Evolutionary conservation across 2,888 invertebrate species (phyloP).

Genomic region (Philereme vetulata): DNA sequence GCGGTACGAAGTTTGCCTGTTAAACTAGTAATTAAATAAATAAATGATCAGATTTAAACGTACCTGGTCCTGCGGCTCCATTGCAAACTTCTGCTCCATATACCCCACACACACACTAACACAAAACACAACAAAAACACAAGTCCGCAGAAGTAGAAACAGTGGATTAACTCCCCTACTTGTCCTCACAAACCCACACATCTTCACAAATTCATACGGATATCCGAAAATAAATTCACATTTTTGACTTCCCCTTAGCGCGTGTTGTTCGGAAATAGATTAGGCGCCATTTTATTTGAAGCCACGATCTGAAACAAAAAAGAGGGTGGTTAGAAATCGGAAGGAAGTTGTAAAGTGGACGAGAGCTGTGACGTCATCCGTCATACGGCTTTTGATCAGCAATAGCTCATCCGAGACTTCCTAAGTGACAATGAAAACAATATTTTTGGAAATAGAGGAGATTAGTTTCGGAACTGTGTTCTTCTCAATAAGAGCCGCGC

Average conservation of each 20-base stretch:
- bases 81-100: constrained; percentile 92
- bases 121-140: constrained; percentile 50
- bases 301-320: constrained; percentile 33
- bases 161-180: constrained; percentile 70
- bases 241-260: constrained; percentile 62
- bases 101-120: constrained; percentile 66
- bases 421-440: no score
- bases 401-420: no score
- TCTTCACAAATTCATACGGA: constrained; percentile 64
- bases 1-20: no score
- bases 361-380: constrained; percentile 19
- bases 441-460: no score
- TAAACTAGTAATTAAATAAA: no score
- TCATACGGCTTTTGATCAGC: constrained; percentile 15
- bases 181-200: constrained; percentile 57
- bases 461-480: no score
- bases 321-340: constrained; percentile 28
- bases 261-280: constrained; percentile 53
- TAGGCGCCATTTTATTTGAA: constrained; percentile 67
- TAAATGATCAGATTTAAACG: constrained; percentile 24
- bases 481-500: no score
- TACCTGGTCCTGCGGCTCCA: constrained; percentile 94
- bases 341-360: constrained; percentile 22
- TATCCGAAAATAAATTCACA: constrained; percentile 67
- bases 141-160: constrained; percentile 73